phyloP scores from a whole-genome alignment of 2,888 invertebrate species.

The Tillus elongatus region DNA sequence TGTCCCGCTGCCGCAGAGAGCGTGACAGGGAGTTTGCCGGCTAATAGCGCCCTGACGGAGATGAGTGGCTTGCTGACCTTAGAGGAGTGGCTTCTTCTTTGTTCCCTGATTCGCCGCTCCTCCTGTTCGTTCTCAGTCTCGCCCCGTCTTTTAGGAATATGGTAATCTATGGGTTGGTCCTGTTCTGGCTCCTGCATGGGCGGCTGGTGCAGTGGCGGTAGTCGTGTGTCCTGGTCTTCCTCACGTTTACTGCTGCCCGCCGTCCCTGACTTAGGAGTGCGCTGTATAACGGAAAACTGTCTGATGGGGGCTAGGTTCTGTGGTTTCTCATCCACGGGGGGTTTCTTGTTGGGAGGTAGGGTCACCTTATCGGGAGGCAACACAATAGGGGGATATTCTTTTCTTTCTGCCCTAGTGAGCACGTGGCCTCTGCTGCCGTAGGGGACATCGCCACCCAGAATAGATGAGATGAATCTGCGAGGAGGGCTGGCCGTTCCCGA shows the following conservation, averaged over 20 bases:
- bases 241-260: too few relatives aligned
- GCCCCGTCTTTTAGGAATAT: constrained; percentile 70
- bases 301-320: constrained; percentile 36
- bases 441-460: constrained; percentile 70
- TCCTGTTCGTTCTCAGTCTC: constrained; percentile 59
- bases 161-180: constrained; percentile 83
- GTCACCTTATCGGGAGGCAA: constrained; percentile 52
- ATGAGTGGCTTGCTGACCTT: constrained; percentile 56
- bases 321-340: constrained; percentile 42
- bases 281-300: constrained; percentile 36
- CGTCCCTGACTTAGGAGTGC: constrained; percentile 53
- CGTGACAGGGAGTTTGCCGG: constrained; percentile 55
- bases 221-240: constrained; percentile 33
- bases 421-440: constrained; percentile 74
- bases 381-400: constrained; percentile 59
- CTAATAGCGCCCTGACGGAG: constrained; percentile 44
- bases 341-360: constrained; percentile 51
- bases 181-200: constrained; percentile 32
- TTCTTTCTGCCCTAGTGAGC: constrained; percentile 71
- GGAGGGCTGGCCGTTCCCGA: constrained; percentile 44
- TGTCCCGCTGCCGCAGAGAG: constrained; percentile 72
- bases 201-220: constrained; percentile 21
- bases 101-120: constrained; percentile 59
- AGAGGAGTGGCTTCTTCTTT: constrained; percentile 57
- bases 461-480: constrained; percentile 67